A percentile compares a stretch with the other conserved stretches of the same genome.
Evolutionary conservation across 1,140 invertebrate genomes (phyloP).

Genomic region (Apis laboriosa): DNA sequence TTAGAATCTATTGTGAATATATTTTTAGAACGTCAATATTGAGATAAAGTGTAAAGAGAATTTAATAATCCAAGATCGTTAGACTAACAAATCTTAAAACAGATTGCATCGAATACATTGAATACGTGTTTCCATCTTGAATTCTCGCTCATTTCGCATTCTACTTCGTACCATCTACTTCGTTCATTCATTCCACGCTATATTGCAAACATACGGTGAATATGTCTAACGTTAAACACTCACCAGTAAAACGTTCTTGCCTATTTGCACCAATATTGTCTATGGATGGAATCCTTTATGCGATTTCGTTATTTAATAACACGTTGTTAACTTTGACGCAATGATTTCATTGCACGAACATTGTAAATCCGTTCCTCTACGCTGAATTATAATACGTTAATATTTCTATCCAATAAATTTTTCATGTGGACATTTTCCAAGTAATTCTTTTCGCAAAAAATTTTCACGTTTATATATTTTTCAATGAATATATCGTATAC

Average conservation of each 20-base stretch:
- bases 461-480: no score
- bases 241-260: background rate
- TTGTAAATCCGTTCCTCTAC: no score
- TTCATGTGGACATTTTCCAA: no score
- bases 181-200: conserved; percentile 5
- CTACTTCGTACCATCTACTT: background rate
- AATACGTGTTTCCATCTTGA: background rate
- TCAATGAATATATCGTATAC: no score
- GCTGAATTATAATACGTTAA: no score
- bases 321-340: background rate
- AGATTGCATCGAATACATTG: background rate
- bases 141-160: background rate
- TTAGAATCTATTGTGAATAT: background rate
- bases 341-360: no score
- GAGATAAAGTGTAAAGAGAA: background rate
- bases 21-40: background rate
- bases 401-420: no score
- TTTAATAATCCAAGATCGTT: background rate
- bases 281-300: background rate
- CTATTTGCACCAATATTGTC: background rate
- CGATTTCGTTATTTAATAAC: background rate
- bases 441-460: no score
- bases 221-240: background rate
- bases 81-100: background rate
- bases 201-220: background rate